phyloP scores from a whole-genome alignment of 2,888 invertebrate species.

The Hirtodrosophila cameraria region DNA sequence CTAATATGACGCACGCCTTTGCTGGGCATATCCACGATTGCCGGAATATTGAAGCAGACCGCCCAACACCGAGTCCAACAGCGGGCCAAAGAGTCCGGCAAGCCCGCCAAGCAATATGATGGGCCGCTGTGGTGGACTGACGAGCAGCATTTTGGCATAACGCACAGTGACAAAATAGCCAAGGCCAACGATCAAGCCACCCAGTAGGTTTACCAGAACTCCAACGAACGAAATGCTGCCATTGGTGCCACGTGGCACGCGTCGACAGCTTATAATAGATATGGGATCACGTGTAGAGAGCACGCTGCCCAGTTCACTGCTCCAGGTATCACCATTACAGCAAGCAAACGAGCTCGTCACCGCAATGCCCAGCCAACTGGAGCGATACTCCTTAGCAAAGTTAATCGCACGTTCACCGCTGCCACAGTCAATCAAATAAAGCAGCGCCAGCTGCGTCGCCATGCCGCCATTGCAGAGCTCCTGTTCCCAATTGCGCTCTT shows the following conservation, averaged over 20 bases:
- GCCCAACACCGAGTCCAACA: constrained; percentile 93
- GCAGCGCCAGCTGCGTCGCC: constrained; percentile 90
- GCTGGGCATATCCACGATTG: constrained; percentile 90
- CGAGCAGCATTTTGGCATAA: constrained; percentile 85
- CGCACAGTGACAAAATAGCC: constrained; percentile 89
- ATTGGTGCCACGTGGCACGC: constrained; percentile 94
- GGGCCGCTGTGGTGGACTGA: constrained; percentile 91
- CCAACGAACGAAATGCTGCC: constrained; percentile 91
- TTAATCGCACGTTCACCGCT: constrained; percentile 91
- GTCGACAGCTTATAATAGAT: constrained; percentile 89
- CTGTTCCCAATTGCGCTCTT: constrained; percentile 95
- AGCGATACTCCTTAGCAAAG: constrained; percentile 89
- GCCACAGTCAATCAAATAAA: constrained; percentile 92
- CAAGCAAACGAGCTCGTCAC: constrained; percentile 91
- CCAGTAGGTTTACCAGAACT: constrained; percentile 85
- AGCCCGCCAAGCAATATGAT: constrained; percentile 89
- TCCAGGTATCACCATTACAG: constrained; percentile 95
- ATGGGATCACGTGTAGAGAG: constrained; percentile 88
- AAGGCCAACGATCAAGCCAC: constrained; percentile 87
- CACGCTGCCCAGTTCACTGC: constrained; percentile 94
- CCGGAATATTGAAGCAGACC: constrained; percentile 95
- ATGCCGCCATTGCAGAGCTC: constrained; percentile 95
- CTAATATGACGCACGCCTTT: constrained; percentile 89
- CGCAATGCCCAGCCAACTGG: constrained; percentile 92
- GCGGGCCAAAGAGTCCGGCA: constrained; percentile 91